Percentiles rank a stretch among this genome's conserved stretches.
These are phyloP conservation scores for human (Homo sapiens) DNA, from an alignment of 2,113 vertebrate species.

Conservation along the genomic window DNA sequence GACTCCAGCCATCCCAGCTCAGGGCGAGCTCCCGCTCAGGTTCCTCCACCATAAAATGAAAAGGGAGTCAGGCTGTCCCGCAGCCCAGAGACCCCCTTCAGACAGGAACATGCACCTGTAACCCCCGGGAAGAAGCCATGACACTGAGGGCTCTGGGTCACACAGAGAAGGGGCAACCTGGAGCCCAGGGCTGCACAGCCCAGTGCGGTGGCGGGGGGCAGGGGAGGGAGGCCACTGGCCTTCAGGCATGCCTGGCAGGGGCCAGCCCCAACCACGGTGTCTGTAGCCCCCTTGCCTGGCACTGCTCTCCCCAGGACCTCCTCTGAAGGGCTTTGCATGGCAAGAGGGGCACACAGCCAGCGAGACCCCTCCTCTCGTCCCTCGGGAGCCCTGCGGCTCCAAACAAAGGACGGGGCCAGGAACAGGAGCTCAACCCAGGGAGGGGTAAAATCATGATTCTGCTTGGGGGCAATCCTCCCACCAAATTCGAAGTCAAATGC, in stretches of 20 bases:
- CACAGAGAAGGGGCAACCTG: background rate
- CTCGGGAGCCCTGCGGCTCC: background rate
- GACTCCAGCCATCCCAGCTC: background rate
- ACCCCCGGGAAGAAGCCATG: background rate
- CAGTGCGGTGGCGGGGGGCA: no score
- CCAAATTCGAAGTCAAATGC: background rate
- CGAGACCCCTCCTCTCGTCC: background rate
- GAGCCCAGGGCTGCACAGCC: no score
- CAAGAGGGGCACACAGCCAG: background rate
- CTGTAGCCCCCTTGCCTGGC: background rate
- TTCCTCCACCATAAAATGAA: background rate
- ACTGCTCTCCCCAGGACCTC: background rate
- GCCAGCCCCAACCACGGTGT: background rate
- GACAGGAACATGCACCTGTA: no score
- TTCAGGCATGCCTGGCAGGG: no score
- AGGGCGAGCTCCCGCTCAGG: rapidly evolving
- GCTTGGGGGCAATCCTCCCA: background rate
- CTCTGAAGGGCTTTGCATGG: background rate
- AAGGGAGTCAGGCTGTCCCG: background rate
- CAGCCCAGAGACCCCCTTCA: no score
- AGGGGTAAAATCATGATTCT: background rate
- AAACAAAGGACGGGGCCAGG: background rate
- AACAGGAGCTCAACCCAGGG: background rate
- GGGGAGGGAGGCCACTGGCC: no score
- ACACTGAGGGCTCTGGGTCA: background rate